Base-by-base conservation (phyloP, 2,113 vertebrate species). In the Rana temporaria region DNA sequence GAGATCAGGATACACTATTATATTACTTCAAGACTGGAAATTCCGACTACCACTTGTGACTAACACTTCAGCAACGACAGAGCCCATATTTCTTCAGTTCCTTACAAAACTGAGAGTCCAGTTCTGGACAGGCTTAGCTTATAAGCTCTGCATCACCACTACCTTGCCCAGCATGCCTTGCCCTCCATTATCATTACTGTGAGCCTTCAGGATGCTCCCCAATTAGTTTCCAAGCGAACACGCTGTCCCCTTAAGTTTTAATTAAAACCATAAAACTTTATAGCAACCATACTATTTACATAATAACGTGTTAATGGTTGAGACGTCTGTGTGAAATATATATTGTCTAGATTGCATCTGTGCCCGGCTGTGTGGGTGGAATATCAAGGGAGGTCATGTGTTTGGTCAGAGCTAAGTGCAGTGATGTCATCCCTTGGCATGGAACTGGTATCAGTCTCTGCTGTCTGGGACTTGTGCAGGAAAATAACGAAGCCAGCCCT, bases 221-320 rank as follows among this genome's bases (percentile, higher is more conserved):
- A 34, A 42, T 42, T 17, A 64, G 57, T 82, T 82, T 75, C 32
- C 20, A 53, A 65, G 53, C 16, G 18, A 76, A 55, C 73, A 65
- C 15, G 53, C 71, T 60, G 70, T 55, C 72, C 71, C 62, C 73
- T 66, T 75, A 57, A 75, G 52, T 68, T 75, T 83, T 68, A 76
- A 83, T 76, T 83, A 75, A 83, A 83, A 55, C 63, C 71, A 83
- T 83, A 83, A 83, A 83, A 83, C 81, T 83, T 83, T 83, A 83
- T 68, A 59, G 72, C 72, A 32, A 76, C 81, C 81, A 83, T 48
- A 66, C 71, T 83, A 83, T 83, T 83, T 83, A 83, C 81, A 83
- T 83, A 83, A 83, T 83, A 83, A 76, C 81, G 81, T 83, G 81
- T 83, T 83, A 83, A 83, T 83, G 81, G 81, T 14, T 17, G 72